phyloP scores from a whole-genome alignment of 2,113 vertebrate genomes.

The Taxidea taxus region DNA sequence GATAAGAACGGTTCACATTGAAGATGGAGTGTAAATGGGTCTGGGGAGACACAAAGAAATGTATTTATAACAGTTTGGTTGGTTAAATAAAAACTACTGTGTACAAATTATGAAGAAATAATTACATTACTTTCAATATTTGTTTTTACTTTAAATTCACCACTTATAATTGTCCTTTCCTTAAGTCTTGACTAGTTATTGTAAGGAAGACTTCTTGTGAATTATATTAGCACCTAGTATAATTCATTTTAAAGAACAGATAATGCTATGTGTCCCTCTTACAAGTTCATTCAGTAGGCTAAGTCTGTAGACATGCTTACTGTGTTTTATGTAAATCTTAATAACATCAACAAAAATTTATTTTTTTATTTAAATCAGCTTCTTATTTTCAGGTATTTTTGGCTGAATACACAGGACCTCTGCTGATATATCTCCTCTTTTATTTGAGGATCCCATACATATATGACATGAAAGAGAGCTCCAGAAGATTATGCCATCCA shows the following conservation, averaged over 20 bases:
- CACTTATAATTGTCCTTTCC: neutral
- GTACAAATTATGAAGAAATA: neutral
- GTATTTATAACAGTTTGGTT: neutral
- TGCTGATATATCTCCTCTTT: slow-evolving; percentile 87
- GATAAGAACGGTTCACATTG: neutral
- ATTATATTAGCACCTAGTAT: neutral
- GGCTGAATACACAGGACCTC: slow-evolving; percentile 85
- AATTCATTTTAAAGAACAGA: neutral
- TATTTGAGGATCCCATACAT: slow-evolving; percentile 84
- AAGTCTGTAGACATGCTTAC: neutral
- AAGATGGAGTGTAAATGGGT: neutral
- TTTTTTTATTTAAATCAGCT: neutral
- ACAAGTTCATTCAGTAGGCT: neutral
- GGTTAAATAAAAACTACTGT: neutral
- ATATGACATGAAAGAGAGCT: slow-evolving; percentile 81
- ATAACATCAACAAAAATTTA: neutral
- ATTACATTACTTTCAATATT: neutral
- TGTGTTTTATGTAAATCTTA: neutral
- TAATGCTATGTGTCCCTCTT: neutral
- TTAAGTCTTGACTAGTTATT: neutral
- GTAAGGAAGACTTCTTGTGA: neutral
- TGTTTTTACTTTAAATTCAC: neutral
- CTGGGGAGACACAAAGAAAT: neutral
- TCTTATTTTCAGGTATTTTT: slow-evolving; percentile 84
- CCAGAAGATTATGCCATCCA: slow-evolving; percentile 78